Evolutionary conservation across 30 jellyfish, hydroid and myxozoan genomes (phyloP).

Genomic region (Aurelia sp.): DNA sequence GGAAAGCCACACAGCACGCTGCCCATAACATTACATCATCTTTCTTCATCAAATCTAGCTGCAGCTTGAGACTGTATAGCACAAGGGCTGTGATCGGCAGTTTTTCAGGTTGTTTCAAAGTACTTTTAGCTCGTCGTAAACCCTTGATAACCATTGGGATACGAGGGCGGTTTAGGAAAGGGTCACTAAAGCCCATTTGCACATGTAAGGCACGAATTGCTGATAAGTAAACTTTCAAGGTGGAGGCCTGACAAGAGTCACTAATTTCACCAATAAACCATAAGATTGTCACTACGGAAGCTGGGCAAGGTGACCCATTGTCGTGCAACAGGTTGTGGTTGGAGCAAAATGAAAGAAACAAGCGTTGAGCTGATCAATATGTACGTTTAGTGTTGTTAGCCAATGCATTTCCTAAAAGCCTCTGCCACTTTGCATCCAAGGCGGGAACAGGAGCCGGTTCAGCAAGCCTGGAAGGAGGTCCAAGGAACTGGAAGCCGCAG

Average conservation of each 20-base stretch:
- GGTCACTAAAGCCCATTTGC: background rate
- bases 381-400: background rate
- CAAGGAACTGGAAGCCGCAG: background rate
- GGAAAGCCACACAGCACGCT: slow-evolving; percentile 23
- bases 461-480: too few relatives aligned
- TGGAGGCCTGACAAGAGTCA: too few relatives aligned
- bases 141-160: slow-evolving; percentile 4
- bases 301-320: slow-evolving; percentile 4
- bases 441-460: too few relatives aligned
- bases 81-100: slow-evolving; percentile 18
- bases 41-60: background rate
- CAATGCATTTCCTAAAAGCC: too few relatives aligned
- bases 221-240: slow-evolving; percentile 5
- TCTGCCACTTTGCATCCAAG: too few relatives aligned
- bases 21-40: slow-evolving; percentile 11
- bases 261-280: slow-evolving; percentile 8
- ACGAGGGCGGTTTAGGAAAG: background rate
- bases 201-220: slow-evolving; percentile 29
- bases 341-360: background rate
- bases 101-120: too few relatives aligned
- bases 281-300: slow-evolving; percentile 13
- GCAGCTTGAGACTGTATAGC: background rate
- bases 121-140: background rate
- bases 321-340: background rate
- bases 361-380: slow-evolving; percentile 12